These are phyloP conservation scores for Danionella cerebrum DNA, from an alignment of 2,113 vertebrate species.

Conservation along the genomic window DNA sequence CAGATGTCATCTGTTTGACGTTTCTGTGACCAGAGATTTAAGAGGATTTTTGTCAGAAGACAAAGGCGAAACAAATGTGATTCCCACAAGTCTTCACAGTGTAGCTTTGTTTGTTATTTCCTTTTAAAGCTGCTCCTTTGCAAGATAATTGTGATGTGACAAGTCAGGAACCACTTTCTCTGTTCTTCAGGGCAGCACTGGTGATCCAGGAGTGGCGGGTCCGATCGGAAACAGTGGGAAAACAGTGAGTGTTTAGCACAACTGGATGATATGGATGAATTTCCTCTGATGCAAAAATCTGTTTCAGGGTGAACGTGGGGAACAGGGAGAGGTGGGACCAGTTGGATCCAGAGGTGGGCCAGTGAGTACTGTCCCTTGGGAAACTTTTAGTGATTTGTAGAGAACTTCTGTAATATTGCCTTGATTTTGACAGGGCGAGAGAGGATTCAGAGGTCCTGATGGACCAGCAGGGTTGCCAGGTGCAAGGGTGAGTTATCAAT, in stretches of 20 bases:
- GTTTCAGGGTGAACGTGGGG: constrained; percentile 80
- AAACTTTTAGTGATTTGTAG: neutral
- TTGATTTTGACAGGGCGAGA: constrained; percentile 69
- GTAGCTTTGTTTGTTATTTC: too few relatives aligned
- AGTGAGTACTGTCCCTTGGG: constrained; percentile 66
- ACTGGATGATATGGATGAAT: neutral
- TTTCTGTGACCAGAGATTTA: too few relatives aligned
- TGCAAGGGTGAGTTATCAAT: constrained; percentile 70
- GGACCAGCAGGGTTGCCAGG: constrained; percentile 77
- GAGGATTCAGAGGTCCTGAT: constrained; percentile 70
- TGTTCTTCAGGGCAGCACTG: constrained; percentile 68
- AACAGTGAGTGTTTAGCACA: constrained; percentile 64
- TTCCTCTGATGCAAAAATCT: neutral
- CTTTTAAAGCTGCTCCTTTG: too few relatives aligned
- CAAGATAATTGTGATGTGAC: too few relatives aligned
- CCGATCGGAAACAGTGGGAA: constrained; percentile 86
- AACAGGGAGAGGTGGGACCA: constrained; percentile 81
- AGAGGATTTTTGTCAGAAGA: too few relatives aligned
- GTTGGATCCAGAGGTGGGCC: constrained; percentile 76
- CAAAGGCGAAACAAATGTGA: too few relatives aligned
- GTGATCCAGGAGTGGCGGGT: constrained; percentile 75
- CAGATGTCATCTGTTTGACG: too few relatives aligned
- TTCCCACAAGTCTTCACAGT: too few relatives aligned
- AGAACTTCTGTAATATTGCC: neutral
- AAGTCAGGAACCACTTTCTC: neutral